Conservation (phyloP, 2,797 vertebrate species). For the Galago senegalensis region DNA sequence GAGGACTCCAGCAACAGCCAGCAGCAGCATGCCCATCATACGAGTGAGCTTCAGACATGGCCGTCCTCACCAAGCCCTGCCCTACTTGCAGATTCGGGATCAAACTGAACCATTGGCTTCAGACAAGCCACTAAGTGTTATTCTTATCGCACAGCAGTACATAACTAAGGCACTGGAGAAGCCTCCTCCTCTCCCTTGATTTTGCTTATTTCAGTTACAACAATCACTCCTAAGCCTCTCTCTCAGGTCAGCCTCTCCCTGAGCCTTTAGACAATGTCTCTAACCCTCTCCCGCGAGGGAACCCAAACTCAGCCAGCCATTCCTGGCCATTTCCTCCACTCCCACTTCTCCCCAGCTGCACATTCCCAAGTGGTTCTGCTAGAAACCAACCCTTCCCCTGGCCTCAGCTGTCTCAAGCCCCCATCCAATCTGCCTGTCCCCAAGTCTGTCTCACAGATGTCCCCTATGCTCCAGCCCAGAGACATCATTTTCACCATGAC, state of each 20-base stretch:
- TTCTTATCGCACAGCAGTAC: not conserved
- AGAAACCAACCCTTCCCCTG: not conserved
- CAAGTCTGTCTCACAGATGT: not conserved
- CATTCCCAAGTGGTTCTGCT: not conserved
- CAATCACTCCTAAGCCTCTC: not conserved
- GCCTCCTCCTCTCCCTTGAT: not conserved
- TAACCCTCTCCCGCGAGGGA: too few relatives aligned
- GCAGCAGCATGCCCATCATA: not conserved
- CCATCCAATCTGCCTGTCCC: not conserved
- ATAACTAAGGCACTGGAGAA: not conserved
- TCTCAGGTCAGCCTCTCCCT: not conserved
- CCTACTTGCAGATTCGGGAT: not conserved
- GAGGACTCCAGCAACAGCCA: not conserved
- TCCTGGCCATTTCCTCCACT: not conserved
- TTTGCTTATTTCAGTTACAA: not conserved
- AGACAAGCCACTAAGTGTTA: not conserved
- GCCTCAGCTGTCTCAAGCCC: not conserved
- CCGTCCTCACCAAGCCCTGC: not conserved
- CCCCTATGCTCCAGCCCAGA: not conserved
- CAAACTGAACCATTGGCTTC: not conserved
- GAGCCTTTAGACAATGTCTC: not conserved
- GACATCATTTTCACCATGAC: not conserved
- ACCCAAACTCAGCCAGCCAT: not conserved
- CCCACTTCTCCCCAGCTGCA: not conserved
- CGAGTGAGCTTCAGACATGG: not conserved